Percentiles rank a stretch among this genome's conserved stretches.
Evolutionary conservation across 2,797 vertebrate species (phyloP).

Genomic region (Xyrichtys novacula): DNA sequence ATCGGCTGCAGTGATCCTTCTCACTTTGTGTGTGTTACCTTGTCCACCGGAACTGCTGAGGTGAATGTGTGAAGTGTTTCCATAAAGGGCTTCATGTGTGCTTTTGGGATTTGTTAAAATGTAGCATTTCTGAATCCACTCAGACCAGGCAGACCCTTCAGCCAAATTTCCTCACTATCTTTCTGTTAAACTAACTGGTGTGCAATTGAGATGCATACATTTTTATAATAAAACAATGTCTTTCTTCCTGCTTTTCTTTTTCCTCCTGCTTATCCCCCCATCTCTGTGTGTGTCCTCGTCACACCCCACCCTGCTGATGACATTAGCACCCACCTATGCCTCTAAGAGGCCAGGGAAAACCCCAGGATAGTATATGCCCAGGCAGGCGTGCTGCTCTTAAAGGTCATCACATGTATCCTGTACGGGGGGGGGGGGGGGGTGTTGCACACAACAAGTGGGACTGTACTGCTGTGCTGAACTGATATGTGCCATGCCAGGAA

Average conservation of each 20-base stretch:
- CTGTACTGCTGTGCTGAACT: slow-evolving; percentile 23
- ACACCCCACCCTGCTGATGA: slow-evolving; percentile 48
- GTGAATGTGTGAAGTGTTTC: too few relatives aligned
- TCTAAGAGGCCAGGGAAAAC: slow-evolving; percentile 48
- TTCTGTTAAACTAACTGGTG: not conserved
- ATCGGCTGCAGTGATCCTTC: too few relatives aligned
- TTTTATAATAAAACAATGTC: slow-evolving; percentile 16
- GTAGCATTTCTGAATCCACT: not conserved
- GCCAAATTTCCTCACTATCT: not conserved
- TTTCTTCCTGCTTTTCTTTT: slow-evolving; percentile 48
- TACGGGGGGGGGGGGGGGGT: slow-evolving; percentile 21
- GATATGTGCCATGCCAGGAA: slow-evolving; percentile 27
- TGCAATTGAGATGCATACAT: not conserved
- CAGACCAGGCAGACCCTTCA: not conserved
- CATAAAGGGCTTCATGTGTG: too few relatives aligned
- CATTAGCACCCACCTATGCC: slow-evolving; percentile 52
- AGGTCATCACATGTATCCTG: slow-evolving; percentile 60
- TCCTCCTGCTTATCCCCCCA: slow-evolving; percentile 14
- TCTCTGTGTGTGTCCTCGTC: slow-evolving; percentile 20
- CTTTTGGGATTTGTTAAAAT: slow-evolving; percentile 11
- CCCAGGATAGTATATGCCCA: slow-evolving; percentile 42
- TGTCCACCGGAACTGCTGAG: too few relatives aligned
- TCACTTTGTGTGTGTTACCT: too few relatives aligned
- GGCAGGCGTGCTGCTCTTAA: slow-evolving; percentile 61
- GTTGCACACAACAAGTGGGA: slow-evolving; percentile 33